Base-by-base conservation (phyloP, 2,113 vertebrate species). In the Lates calcarifer region DNA sequence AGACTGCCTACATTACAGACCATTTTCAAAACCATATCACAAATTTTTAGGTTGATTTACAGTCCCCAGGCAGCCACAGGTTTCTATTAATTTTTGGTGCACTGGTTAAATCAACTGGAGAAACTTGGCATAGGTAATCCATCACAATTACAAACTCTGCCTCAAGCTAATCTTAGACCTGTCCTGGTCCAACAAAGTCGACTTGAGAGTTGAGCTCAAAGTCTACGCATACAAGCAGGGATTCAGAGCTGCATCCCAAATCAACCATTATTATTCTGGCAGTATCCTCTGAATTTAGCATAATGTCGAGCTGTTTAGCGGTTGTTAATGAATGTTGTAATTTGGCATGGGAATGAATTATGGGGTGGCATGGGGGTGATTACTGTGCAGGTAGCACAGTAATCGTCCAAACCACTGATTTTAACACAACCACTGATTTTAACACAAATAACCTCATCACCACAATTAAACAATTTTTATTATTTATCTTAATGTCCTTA, bases 261-360 rank as follows among this genome's bases (percentile, higher is more conserved):
- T 76, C 64, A 55, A 31, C 41, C 45, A 60, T 68, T 64, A 57
- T 28, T 18, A 77, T 65, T 84, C 60, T 43, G 29, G 31, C n/a
- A 53, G 15, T 55, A 11, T 78, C 18, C 49, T 78, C 60, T 61
- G 77, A 79, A 58, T 77, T 82, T 28, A 79, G 63, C 57, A 29
- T 61, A 35, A 62, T 60, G 61, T 57, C 4, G 2, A 73, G 68
- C 37, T 79, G 63, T 69, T 69, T 74, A 39, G 67, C 39, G 35
- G 33, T 71, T 77, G 70, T 67, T 87, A 83, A 75, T 85, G 70
- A 84, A 82, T 28, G 49, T 79, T 83, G 75, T 47, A 68, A 79
- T 67, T 67, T 56, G 72, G 26, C 51, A 20, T 2, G n/a, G 33
- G 35, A n/a, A 39, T 47, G 62, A 78, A 86, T 83, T n/a, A n/a